phyloP scores from a whole-genome alignment of 2,888 invertebrate species.

The Drosophila hamatofila region DNA sequence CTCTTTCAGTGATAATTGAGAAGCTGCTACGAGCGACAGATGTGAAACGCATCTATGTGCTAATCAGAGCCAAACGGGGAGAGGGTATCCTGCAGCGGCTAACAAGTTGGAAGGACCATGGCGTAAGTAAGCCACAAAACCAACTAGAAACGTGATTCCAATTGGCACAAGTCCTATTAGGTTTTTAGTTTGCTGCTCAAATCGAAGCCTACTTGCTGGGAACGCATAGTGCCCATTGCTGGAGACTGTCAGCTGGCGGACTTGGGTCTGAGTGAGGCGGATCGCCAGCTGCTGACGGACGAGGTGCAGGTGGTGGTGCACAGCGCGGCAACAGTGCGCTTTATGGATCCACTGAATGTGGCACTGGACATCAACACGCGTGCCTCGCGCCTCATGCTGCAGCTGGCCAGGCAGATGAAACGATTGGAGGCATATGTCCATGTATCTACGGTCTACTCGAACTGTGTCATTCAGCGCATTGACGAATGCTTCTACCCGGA shows the following conservation, averaged over 20 bases:
- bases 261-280: slow-evolving; percentile 83
- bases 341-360: slow-evolving; percentile 89
- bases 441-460: slow-evolving; percentile 90
- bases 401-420: slow-evolving; percentile 88
- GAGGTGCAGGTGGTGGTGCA: slow-evolving; percentile 90
- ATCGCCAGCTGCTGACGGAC: slow-evolving; percentile 77
- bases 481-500: slow-evolving; percentile 85
- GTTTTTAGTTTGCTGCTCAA: slow-evolving; percentile 41
- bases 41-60: slow-evolving; percentile 86
- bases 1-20: slow-evolving; percentile 86
- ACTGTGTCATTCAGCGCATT: slow-evolving; percentile 86
- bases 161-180: slow-evolving; percentile 23
- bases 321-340: slow-evolving; percentile 94
- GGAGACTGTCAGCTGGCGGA: slow-evolving; percentile 84
- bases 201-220: slow-evolving; percentile 70
- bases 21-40: slow-evolving; percentile 87
- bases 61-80: slow-evolving; percentile 87
- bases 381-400: slow-evolving; percentile 88
- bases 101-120: slow-evolving; percentile 89
- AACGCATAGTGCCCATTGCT: slow-evolving; percentile 81
- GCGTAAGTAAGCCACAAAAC: slow-evolving; percentile 84
- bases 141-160: too few species aligned
- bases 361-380: slow-evolving; percentile 90
- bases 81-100: slow-evolving; percentile 89
- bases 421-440: slow-evolving; percentile 86